Percentiles rank a stretch among this genome's conserved stretches.
Conservation (phyloP, 2,888 invertebrate species). For the Synergus itoensis region DNA sequence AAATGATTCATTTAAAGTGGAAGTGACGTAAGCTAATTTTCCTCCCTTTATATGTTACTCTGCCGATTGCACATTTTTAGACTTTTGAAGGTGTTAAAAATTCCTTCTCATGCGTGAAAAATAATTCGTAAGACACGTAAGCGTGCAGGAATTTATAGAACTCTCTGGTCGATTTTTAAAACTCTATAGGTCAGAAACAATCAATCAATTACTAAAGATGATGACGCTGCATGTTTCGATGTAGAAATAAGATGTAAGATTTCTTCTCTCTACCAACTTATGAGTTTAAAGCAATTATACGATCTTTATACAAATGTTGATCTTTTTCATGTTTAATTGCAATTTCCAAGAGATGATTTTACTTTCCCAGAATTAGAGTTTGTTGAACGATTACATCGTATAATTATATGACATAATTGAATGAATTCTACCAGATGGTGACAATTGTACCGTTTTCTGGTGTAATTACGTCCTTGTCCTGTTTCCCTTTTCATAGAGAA, state of each 20-base stretch:
- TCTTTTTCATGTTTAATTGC: too few relatives aligned
- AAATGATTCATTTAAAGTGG: conserved; percentile 37
- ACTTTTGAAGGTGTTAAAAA: not conserved
- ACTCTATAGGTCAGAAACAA: not conserved
- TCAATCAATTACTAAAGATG: conserved; percentile 17
- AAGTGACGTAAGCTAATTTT: conserved; percentile 38
- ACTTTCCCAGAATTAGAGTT: not conserved
- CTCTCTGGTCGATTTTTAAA: not conserved
- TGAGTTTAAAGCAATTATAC: too few relatives aligned
- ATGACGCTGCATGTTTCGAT: not conserved
- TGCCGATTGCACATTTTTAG: conserved; percentile 25
- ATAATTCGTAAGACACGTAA: conserved; percentile 22
- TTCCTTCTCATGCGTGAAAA: not conserved
- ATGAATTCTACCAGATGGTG: conserved; percentile 12
- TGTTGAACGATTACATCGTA: not conserved
- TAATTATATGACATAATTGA: not conserved
- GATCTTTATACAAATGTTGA: too few relatives aligned
- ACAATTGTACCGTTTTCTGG: conserved; percentile 44
- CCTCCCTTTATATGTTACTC: conserved; percentile 22
- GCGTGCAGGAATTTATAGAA: not conserved
- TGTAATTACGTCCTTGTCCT: conserved; percentile 55
- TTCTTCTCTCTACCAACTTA: too few relatives aligned
- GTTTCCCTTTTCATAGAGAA: conserved; percentile 53
- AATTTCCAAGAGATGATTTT: not conserved
- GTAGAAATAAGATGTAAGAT: not conserved